phyloP scores from a whole-genome alignment of 2,113 vertebrate genomes.

The Piliocolobus tephrosceles region DNA sequence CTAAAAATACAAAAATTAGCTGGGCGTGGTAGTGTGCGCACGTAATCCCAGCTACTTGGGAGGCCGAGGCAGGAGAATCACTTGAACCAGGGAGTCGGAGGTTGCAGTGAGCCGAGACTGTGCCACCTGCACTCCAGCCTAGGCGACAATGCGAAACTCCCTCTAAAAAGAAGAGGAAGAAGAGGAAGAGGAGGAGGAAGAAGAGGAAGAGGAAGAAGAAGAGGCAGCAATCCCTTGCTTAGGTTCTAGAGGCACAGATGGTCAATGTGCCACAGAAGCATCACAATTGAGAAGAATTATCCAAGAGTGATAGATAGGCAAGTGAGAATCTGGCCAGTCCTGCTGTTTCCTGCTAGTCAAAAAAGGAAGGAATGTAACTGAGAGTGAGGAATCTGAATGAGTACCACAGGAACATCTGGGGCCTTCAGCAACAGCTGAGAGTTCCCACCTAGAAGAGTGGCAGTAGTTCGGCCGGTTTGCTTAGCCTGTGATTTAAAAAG shows the following conservation, averaged over 20 bases:
- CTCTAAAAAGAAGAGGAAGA: no score
- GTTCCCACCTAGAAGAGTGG: neutral
- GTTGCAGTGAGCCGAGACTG: no score
- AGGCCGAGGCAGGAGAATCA: no score
- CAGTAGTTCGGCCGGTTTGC: neutral
- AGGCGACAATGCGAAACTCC: no score
- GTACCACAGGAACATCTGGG: neutral
- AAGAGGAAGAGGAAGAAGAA: neutral
- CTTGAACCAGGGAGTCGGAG: no score
- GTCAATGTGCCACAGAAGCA: neutral
- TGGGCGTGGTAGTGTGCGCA: no score
- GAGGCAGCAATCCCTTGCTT: constrained; percentile 37
- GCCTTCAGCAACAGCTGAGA: neutral
- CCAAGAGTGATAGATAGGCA: neutral
- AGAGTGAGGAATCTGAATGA: neutral
- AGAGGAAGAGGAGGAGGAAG: neutral
- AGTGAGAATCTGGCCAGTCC: neutral
- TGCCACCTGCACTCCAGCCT: no score
- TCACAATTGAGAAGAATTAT: neutral
- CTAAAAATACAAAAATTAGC: no score
- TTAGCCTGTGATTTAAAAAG: neutral
- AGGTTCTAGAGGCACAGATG: constrained; percentile 34
- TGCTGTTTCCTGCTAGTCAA: constrained; percentile 27
- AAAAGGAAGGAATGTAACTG: neutral
- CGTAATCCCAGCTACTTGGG: no score